Conservation (phyloP, 2,888 invertebrate genomes). For the Danaus chrysippus region DNA sequence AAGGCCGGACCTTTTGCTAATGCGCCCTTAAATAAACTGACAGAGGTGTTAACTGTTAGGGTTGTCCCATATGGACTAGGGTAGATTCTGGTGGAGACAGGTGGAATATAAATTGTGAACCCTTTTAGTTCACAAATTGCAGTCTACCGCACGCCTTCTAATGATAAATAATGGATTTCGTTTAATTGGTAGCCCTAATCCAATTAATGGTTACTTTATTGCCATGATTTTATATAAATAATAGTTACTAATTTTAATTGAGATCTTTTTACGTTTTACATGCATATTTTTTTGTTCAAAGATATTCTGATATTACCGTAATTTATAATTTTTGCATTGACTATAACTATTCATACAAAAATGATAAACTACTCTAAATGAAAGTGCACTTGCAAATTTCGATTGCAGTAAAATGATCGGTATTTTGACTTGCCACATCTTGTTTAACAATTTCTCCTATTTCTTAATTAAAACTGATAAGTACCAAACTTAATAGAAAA, state of each 20-base stretch:
- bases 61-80: slow-evolving; percentile 54
- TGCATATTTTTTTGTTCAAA: no score
- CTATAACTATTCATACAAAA: no score
- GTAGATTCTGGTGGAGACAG: slow-evolving; percentile 57
- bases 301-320: no score
- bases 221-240: not conserved
- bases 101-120: slow-evolving; percentile 64
- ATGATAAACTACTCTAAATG: no score
- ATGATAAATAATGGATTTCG: slow-evolving; percentile 30
- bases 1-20: slow-evolving; percentile 44
- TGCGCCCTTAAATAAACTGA: slow-evolving; percentile 48
- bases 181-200: slow-evolving; percentile 23
- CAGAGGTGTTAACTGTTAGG: slow-evolving; percentile 61
- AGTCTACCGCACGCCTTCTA: slow-evolving; percentile 38
- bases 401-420: no score
- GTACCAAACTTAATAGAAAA: no score
- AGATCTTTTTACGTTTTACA: no score
- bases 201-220: slow-evolving; percentile 10
- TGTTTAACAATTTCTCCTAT: no score
- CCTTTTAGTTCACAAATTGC: slow-evolving; percentile 61
- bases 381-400: no score
- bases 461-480: no score
- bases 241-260: not conserved
- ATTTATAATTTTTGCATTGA: no score
- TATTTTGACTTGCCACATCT: no score